Base-by-base conservation (phyloP, 2,113 vertebrate genomes). In the Indicator indicator region DNA sequence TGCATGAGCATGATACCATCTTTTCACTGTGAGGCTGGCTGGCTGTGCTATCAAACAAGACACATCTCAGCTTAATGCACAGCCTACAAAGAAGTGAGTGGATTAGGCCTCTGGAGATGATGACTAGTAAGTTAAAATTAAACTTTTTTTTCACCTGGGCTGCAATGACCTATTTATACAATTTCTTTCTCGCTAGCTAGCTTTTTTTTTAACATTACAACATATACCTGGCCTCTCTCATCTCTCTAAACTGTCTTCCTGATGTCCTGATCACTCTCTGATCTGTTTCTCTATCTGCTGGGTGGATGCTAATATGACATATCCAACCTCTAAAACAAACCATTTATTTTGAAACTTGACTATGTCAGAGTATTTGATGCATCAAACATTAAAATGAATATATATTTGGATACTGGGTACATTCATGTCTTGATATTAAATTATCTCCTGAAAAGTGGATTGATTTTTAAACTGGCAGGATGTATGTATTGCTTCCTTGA, bases 311-410 rank as follows among this genome's bases (percentile, higher is more conserved):
- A 97, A 97, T 97, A 95, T 97, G 96, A 96, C 95, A 97, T 87
- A 97, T 93, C 87, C 96, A 96, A 95, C 93, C 96, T 94, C 85
- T 97, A 96, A 95, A 97, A 97, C 95, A 97, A 96, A 96, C 90
- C 90, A 96, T 96, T 97, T 97, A 96, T 90, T 97, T 87, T 95
- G 94, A 93, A 96, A 96, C 70, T 75, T 97, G 71, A 73, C 73
- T 88, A 33, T 83, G 70, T 86, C 90, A 91, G 76, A 83, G 70
- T 64, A 93, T 93, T 75, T 91, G 89, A 92, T 83, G 52, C 83
- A 1, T 80, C 87, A 93, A 96, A 95, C 71, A 85, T 88, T 91
- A 95, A 92, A 94, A 93, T 93, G 91, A 94, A 94, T 94, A 62
- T 88, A 91, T 95, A 94, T 91, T 96, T 96, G 83, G 89, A 86